Base-by-base conservation (phyloP, 2,113 vertebrate genomes). In the Chionodraco myersi region DNA sequence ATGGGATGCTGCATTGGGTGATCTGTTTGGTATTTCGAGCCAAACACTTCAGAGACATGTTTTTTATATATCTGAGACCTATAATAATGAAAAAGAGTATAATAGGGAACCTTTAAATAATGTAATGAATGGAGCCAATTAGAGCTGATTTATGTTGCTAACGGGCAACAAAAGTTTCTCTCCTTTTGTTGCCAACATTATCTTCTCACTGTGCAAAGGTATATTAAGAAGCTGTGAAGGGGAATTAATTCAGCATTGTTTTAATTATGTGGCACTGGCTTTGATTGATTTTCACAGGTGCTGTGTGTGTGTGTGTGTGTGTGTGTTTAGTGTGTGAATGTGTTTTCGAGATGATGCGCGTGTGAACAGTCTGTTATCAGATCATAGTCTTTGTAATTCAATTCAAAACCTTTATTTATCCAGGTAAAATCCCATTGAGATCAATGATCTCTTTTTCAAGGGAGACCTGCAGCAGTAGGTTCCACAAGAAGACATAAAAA, bases 321-420 rank as follows among this genome's bases (percentile, higher is more conserved):
- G 49, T 68, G 16, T 49, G 49, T 49, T 6, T 36, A 36, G 6
- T 41, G 18, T 49, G 15, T 13, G 21, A 47, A n/a, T 45, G 52
- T 30, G 30, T 30, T 30, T 30, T 30, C 3, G 3, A 7, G 36
- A 41, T 41, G 36, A 41, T 23, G 66, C 57, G 53, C 23, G 26
- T 72, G 53, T 63, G 2, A 5, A 1, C 51, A 51, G 21, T 69
- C 41, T 69, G 52, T 65, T 54, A 74, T 77, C 64, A 73, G 66
- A 79, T 87, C 73, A 76, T 34, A 66, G 53, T 73, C 58, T 52
- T 69, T 36, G 74, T 59, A 82, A 77, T 21, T 21, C 21, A 21
- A 21, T 21, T 21, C 21, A 21, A 21, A 21, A 21, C 21, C 21
- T 21, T 21, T 21, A 21, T 21, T 21, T 21, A 21, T 21, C 21